A percentile compares a stretch with the other conserved stretches of the same genome.
phyloP scores from a whole-genome alignment of 1,140 invertebrate genomes.

The Zaprionus davidi region DNA sequence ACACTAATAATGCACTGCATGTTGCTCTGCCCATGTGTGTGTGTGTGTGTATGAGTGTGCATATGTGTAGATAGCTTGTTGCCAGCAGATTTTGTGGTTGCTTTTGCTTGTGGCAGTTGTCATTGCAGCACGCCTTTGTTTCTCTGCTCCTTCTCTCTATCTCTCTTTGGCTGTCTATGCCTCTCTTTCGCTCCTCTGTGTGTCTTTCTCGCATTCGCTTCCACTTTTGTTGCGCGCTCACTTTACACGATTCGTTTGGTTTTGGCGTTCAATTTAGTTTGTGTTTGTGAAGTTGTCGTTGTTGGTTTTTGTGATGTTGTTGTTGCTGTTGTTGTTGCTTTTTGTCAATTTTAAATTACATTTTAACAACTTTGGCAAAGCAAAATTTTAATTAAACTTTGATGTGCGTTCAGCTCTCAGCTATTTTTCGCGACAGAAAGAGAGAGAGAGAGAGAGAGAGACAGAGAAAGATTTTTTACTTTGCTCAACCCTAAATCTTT shows the following conservation, averaged over 20 bases:
- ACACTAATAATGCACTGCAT: conserved; percentile 51
- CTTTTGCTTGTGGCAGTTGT: conserved; percentile 47
- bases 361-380: conserved; percentile 58
- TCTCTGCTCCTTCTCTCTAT: background rate
- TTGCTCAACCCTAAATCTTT: conserved; percentile 14
- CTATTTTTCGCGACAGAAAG: background rate
- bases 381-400: conserved; percentile 71
- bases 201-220: background rate
- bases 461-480: background rate
- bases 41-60: conserved; percentile 25
- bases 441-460: background rate
- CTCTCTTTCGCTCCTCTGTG: background rate
- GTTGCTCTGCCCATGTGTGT: background rate
- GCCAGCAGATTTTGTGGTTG: conserved; percentile 52
- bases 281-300: conserved; percentile 24
- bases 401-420: conserved; percentile 43
- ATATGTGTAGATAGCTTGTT: conserved; percentile 45
- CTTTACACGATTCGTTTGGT: conserved; percentile 46
- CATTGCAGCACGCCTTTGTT: conserved; percentile 4
- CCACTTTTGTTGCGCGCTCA: conserved; percentile 11
- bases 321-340: conserved; percentile 24
- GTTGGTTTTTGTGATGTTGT: conserved; percentile 18
- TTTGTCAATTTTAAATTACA: conserved; percentile 68
- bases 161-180: background rate
- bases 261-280: conserved; percentile 50